Evolutionary conservation across 2,113 vertebrate species (phyloP), one percentile per base, ranked within the genome.

Genomic region (Corydoras maculifer): DNA sequence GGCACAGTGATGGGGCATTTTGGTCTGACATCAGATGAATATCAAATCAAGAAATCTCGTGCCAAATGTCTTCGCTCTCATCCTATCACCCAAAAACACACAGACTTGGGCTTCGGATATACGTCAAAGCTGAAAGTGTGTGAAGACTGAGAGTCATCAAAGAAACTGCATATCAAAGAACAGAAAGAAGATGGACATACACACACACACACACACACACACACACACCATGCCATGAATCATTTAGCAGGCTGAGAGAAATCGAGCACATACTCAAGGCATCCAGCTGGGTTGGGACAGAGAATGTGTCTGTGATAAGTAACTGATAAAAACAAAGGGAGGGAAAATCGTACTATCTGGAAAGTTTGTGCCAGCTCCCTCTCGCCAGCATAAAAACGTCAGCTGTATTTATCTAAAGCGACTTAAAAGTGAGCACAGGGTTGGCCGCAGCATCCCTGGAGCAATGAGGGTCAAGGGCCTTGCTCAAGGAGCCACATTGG

Each of bases 321-420:
- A 43, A 43, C 35, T 43, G 35, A 43, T 43, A 43, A 43, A 12
- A 53, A 53, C 13, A 53, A 10, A 53, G 13, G 9, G 9, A 59
- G 31, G 30, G 31, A 58, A 30, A 64, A 15, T 59, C 25, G 14
- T 14, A 65, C 50, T 18, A 70, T 75, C 68, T 58, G 61, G 65
- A 30, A 75, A 70, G 65, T 75, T 70, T 48, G 69, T 53, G 69
- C 60, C 69, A 71, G 48, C 60, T 75, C 61, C 50, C 51, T 43
- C 65, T 31, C 62, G 30, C 58, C 32, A 60, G 18, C 15, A n/a
- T 29, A 60, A 62, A 70, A 50, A 65, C 54, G 11, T 12, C 14
- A 50, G 57, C 11, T 2, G 18, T 2, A 25, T 25, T 25, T 25
- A 25, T 25, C 18, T 25, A 25, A 1, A 25, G 18, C 18, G 18